Base-by-base conservation (phyloP, 92 coral and sea anemone species). In the Metridium senile region DNA sequence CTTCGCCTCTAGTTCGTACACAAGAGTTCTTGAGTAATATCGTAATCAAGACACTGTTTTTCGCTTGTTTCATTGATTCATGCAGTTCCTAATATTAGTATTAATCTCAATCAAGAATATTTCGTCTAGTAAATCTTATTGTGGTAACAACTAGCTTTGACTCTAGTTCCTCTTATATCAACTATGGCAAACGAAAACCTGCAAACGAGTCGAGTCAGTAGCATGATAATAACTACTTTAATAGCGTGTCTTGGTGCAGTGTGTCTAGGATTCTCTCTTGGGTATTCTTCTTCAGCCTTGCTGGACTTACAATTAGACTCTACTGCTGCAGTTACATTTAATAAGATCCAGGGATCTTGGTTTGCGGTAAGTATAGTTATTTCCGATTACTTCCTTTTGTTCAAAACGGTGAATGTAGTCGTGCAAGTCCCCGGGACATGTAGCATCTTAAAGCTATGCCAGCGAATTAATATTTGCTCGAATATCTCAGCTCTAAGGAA, bases 201-300 rank as follows among this genome's bases (percentile, higher is more conserved):
- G 17, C 52, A 45, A 45, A 54, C n/a, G 17, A 22, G 66, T 27
- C 78, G 82, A 76, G 76, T 74, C 19, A 53, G 82, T 10, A 58
- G 80, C 25, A 51, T 87, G 57, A 59, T 93, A 17, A 31, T 88
- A 0, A 93, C 98, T 0, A 85, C 98, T 0, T 86, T 93, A 11
- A 64, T 84, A 6, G 97, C 93, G 17, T 84, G 91, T 8, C 71
- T 93, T 10, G 98, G 98, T 0, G 78, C 98, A 3, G 56, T 91
- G 6, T 81, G 93, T 73, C 88, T 91, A 65, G 98, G 98, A 0
- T 93, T 57, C 71, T 83, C 86, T 22, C 71, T 93, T 25, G 92
- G 87, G 0, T 93, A 93, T 71, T 89, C 98, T 0, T 93, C 98
- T 10, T 88, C 98, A 1, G 98, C 92, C 20, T 70, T 83, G 54